phyloP scores from a whole-genome alignment of 2,113 vertebrate genomes.

The Lates calcarifer region DNA sequence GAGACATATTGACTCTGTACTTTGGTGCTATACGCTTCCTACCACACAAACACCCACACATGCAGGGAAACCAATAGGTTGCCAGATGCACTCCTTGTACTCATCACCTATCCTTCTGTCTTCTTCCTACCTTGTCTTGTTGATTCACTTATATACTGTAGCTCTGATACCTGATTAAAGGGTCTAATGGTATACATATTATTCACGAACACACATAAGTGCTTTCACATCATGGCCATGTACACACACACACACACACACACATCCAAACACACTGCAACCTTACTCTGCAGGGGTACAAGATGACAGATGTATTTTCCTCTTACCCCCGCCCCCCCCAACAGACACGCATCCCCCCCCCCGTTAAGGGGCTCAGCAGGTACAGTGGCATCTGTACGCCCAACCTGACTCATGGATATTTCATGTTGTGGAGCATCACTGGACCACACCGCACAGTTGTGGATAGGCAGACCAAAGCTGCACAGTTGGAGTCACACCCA shows the following conservation, averaged over 20 bases:
- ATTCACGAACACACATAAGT: constrained; percentile 3
- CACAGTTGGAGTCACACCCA: constrained; percentile 58
- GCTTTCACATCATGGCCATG: not conserved
- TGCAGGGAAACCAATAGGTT: constrained; percentile 52
- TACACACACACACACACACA: too few relatives aligned
- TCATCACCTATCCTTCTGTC: constrained; percentile 46
- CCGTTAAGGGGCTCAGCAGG: constrained; percentile 69
- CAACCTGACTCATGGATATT: constrained; percentile 79
- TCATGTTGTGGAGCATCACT: constrained; percentile 67
- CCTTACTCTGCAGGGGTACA: constrained; percentile 46
- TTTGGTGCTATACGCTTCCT: constrained; percentile 29
- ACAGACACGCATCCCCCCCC: constrained; percentile 7
- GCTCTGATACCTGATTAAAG: constrained; percentile 36
- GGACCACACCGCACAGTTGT: constrained; percentile 50
- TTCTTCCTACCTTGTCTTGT: constrained; percentile 25
- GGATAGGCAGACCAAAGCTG: constrained; percentile 58
- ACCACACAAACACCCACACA: constrained; percentile 52
- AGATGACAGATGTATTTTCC: constrained; percentile 61
- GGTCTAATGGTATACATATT: constrained; percentile 28
- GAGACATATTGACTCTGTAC: constrained; percentile 52
- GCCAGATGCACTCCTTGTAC: constrained; percentile 59
- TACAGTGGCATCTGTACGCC: constrained; percentile 77
- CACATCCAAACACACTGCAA: constrained; percentile 30
- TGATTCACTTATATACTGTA: constrained; percentile 12
- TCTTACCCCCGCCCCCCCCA: not conserved